These are phyloP conservation scores for Australoheros facetus DNA, from an alignment of 2,797 vertebrate species.

Conservation along the genomic window DNA sequence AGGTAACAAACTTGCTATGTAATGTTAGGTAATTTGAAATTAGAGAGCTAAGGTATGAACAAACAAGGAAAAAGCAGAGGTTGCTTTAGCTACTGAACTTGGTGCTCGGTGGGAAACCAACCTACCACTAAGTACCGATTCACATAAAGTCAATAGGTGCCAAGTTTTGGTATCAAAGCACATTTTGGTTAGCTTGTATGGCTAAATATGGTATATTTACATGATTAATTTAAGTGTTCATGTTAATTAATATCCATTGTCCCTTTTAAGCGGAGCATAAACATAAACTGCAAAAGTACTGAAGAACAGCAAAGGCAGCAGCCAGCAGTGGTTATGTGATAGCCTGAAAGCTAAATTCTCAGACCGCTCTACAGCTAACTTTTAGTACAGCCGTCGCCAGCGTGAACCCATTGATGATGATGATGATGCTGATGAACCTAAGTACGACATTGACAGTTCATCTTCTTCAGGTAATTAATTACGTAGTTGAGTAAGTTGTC, in stretches of 20 bases:
- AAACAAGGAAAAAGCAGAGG: too few relatives aligned
- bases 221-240: neutral
- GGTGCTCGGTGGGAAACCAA: neutral
- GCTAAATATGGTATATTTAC: neutral
- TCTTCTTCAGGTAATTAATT: too few relatives aligned
- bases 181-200: neutral
- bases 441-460: too few relatives aligned
- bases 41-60: too few relatives aligned
- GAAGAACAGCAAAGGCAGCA: too few relatives aligned
- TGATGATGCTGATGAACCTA: too few relatives aligned
- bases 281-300: too few relatives aligned
- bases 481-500: too few relatives aligned
- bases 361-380: neutral
- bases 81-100: neutral
- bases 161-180: neutral
- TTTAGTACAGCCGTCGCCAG: neutral
- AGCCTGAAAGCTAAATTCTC: neutral
- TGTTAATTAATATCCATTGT: neutral
- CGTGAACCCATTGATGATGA: neutral
- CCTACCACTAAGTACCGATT: neutral
- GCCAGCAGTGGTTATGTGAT: neutral
- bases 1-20: neutral
- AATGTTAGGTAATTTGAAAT: neutral
- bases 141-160: neutral
- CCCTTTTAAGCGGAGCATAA: neutral